Base-by-base conservation (phyloP, 2,797 vertebrate species). In the Chiroxiphia lanceolata region DNA sequence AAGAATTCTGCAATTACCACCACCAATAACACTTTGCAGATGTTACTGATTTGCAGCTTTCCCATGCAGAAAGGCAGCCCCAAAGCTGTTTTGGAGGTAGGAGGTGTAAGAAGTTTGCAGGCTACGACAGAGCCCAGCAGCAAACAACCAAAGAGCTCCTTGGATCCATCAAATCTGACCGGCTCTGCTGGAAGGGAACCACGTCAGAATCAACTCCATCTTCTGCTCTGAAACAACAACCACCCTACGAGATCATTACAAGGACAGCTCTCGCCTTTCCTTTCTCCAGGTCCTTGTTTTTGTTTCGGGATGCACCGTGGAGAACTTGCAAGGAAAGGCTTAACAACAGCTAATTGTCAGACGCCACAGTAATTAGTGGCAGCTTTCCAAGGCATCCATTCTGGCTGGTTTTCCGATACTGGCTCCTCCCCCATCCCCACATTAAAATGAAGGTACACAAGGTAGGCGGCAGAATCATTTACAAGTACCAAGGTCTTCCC, bases 341-440 rank as follows among this genome's bases (percentile, higher is more conserved):
- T 78, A 91, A 70, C 59, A 95, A 29, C 59, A 93, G 83, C 84
- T 88, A 96, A 90, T 82, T 94, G 89, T 90, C 82, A 91, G 89
- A 59, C 1, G 22, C 79, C 91, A 77, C 85, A 57, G 63, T 78
- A 96, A 96, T 95, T 94, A 96, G 87, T 88, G 93, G 92, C 91
- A 93, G 19, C 67, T 75, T 90, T 92, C 94, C 94, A 95, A 57
- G 0, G 16, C 85, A 95, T 76, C 87, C 92, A 88, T 84, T 82
- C 91, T 75, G 83, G 94, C 71, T 94, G 87, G 21, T 77, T 82
- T 89, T 47, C 40, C 5, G 0, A 93, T 69, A 42, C 64, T 89
- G 75, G 57, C 93, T 94, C 83, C 83, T 92, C 89, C 93, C 80
- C 81, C 61, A 50, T 29, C 21, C 78, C 69, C 87, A 91, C 78